Percentiles rank a stretch among this genome's conserved stretches.
Evolutionary conservation across 2,113 vertebrate species (phyloP).

Genomic region (Caranx melampygus): DNA sequence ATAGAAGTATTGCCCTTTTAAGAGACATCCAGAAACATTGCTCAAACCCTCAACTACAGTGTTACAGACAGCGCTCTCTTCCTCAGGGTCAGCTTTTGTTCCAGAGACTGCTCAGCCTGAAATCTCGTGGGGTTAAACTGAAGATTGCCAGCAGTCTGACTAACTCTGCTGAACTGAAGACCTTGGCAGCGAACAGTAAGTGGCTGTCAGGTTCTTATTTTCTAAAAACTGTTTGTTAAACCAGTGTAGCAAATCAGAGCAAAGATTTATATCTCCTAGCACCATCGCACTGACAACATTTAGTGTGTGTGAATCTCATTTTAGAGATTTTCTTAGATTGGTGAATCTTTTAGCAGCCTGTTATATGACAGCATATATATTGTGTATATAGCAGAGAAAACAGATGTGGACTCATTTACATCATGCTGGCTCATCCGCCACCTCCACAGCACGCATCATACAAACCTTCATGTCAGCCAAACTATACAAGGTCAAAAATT

Average conservation of each 20-base stretch:
- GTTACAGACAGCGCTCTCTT: slow-evolving; percentile 40
- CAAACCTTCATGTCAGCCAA: slow-evolving; percentile 17
- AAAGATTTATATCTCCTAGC: slow-evolving; percentile 15
- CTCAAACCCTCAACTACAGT: slow-evolving; percentile 4
- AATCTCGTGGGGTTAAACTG: slow-evolving; percentile 77
- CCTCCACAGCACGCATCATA: slow-evolving; percentile 5
- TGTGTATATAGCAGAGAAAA: slow-evolving; percentile 29
- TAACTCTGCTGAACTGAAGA: slow-evolving; percentile 76
- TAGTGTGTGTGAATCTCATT: not conserved
- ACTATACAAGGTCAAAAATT: slow-evolving; percentile 56
- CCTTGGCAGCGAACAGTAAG: slow-evolving; percentile 75
- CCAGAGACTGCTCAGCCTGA: slow-evolving; percentile 76
- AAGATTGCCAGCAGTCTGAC: slow-evolving; percentile 78
- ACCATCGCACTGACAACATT: not conserved
- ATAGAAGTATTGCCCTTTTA: slow-evolving; percentile 31
- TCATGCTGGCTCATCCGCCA: slow-evolving; percentile 27
- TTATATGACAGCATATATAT: not conserved
- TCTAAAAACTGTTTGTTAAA: slow-evolving; percentile 34
- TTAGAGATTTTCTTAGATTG: not conserved
- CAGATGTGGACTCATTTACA: slow-evolving; percentile 24
- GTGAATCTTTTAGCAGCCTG: not conserved
- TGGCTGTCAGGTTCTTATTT: slow-evolving; percentile 41
- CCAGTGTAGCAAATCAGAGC: not conserved
- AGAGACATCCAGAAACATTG: slow-evolving; percentile 5
- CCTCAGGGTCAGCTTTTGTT: slow-evolving; percentile 81